Base-by-base conservation (phyloP, 1,140 invertebrate genomes). In the Pseudomyrmex concolor region DNA sequence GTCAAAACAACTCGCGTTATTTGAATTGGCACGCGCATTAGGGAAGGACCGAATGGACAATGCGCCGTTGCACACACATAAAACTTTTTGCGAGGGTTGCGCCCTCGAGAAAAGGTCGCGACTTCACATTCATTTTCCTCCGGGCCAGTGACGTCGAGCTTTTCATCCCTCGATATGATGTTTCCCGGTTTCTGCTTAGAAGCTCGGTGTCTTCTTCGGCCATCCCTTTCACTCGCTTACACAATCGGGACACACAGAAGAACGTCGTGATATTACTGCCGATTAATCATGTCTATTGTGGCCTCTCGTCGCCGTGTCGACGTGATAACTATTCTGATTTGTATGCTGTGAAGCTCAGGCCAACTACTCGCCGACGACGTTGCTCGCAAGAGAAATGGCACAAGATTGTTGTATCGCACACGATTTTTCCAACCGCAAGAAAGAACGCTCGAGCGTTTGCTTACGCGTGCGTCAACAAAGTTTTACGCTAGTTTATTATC, bases 281-380 rank as follows among this genome's bases (percentile, higher is more conserved):
- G 73, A 87, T 80, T 87, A 87, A 87, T 87, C 81, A 70, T 72
- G 71, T 78, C 85, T 81, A 12, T 50, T 57, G 59, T 34, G 7
- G 34, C 34, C 55, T 78, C 68, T 76, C 72, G 81, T 71, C 73
- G 60, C 64, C 25, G 13, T 43, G 13, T 43, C 57, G 72, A 54
- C 70, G 19, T 77, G 77, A 76, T 82, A n/a, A 63, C 59, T 70
- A 70, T 84, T 83, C 72, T 74, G 86, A 87, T 87, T 80, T 74
- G 63, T 81, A 54, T 19, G 59, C 17, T 54, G 34, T 2, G 54
- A 19, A 50, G 43, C 63, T 59, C 34, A 34, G 60, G 51, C 57
- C 71, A 54, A 73, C 71, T 67, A 71, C 54, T 17, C 2, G 45
- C 59, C 73, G 12, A 72, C 72, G 34, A n/a, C 25, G 51, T 34